Evolutionary conservation across 2,113 vertebrate genomes (phyloP).

Genomic region (Hirundichthys speculiger): DNA sequence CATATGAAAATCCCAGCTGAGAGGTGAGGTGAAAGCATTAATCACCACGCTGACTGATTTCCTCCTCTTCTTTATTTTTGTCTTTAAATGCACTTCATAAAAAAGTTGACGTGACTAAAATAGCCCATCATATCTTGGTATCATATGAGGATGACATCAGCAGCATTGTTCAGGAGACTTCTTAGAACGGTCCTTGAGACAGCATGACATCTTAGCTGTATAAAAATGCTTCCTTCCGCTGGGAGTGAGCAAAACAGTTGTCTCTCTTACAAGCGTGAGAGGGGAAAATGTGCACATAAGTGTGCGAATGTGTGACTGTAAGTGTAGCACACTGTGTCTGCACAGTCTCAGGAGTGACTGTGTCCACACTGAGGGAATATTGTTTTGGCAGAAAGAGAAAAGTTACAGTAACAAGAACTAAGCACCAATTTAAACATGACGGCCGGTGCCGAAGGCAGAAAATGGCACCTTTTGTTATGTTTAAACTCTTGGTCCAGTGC

Average conservation of each 20-base stretch:
- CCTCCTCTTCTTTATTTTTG: too few species aligned
- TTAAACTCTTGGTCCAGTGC: constrained; percentile 5
- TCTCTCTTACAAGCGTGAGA: constrained; percentile 44
- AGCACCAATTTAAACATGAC: constrained; percentile 43
- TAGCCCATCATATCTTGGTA: background rate
- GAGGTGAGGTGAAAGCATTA: too few species aligned
- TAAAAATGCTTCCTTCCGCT: constrained; percentile 52
- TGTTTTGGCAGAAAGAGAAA: constrained; percentile 60
- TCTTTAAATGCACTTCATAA: too few species aligned
- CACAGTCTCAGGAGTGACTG: constrained; percentile 59
- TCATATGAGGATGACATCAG: background rate
- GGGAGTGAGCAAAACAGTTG: constrained; percentile 40
- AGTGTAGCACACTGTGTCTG: constrained; percentile 40
- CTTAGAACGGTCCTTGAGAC: constrained; percentile 22
- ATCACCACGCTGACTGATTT: too few species aligned
- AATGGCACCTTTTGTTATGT: constrained; percentile 13
- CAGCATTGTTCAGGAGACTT: constrained; percentile 30
- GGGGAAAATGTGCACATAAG: constrained; percentile 23
- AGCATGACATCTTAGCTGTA: constrained; percentile 36
- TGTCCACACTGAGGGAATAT: constrained; percentile 27
- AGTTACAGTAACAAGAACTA: constrained; percentile 39
- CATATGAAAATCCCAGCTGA: too few species aligned
- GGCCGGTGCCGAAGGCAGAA: constrained; percentile 2
- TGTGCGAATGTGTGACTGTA: constrained; percentile 28
- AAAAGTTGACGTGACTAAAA: too few species aligned